Evolutionary conservation across 2,888 invertebrate species (phyloP), one percentile per base, ranked within the genome.

Genomic region (Sialis lutaria): DNA sequence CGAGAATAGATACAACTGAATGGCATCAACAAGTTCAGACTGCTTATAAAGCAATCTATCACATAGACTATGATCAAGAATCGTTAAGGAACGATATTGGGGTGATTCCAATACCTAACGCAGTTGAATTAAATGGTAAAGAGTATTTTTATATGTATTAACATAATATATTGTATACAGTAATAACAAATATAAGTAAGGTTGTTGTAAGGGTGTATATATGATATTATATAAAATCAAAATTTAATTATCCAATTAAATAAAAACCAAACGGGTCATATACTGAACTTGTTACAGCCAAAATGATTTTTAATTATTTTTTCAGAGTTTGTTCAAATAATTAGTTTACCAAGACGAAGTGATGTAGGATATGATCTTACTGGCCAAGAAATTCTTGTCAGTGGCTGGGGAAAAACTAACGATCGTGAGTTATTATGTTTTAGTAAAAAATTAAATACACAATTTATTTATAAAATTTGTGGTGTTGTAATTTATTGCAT

Each of bases 401-500:
- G 56, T 45, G 57, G 58, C 22, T 57, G 56, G 55, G 58, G 58
- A 43, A 54, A 46, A 35, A 55, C 52, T 12, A 51, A 48, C n/a
- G 53, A 54, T 47, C 30, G 55, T 56, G 50, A 53, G 50, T 48
- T 33, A 12, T 35, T 30, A 33, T 44, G 40, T 33, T 32, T 22
- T 12, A 35, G 22, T 22, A 22, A 22, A 22, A 2, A 22, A 22
- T 22, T 22, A 22, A 22, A 22, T 22, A 22, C 22, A 22, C 22
- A 22, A 4, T 2, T 22, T 22, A 22, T 22, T 22, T 22, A 22
- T 22, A 22, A 22, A 22, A 22, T 2, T 4, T 22, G 22, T 4
- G 4, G 2, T 22, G 22, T 22, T 22, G 22, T 4, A 22, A 22
- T 22, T 22, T 22, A 22, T 22, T 22, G 22, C 22, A 22, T 22